A percentile compares a stretch with the other conserved stretches of the same genome.
These are phyloP conservation scores for Globia sparganii DNA, from an alignment of 2,888 invertebrate genomes.

Conservation along the genomic window DNA sequence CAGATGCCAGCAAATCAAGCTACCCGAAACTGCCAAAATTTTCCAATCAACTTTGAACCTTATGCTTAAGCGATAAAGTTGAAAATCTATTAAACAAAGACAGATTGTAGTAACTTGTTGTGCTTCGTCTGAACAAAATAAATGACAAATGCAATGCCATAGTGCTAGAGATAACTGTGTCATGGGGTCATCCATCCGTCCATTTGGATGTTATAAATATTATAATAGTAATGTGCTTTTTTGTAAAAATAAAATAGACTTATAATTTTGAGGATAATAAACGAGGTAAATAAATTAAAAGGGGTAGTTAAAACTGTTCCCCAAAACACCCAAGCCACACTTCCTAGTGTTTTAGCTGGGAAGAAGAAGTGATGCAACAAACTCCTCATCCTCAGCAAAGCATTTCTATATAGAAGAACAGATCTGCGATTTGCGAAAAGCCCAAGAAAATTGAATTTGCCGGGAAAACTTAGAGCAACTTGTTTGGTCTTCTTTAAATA, in stretches of 20 bases:
- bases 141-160: not conserved
- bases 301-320: no score
- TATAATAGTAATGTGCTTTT: not conserved
- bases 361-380: not conserved
- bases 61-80: no score
- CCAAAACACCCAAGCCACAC: not conserved
- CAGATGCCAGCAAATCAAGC: no score
- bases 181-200: not conserved
- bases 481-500: not conserved
- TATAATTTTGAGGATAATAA: not conserved
- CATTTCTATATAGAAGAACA: no score
- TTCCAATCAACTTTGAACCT: no score
- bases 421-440: not conserved
- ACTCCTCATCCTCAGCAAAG: not conserved
- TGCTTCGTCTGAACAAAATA: no score
- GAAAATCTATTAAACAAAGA: no score
- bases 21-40: no score
- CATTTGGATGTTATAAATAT: not conserved
- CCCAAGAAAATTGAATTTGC: not conserved
- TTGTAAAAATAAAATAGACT: not conserved
- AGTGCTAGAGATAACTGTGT: not conserved
- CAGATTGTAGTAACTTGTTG: no score
- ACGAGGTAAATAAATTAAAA: not conserved
- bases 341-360: not conserved
- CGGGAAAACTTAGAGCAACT: no score